These are phyloP conservation scores for Toxotes chatareus DNA, from an alignment of 2,113 vertebrate species.

Conservation along the genomic window DNA sequence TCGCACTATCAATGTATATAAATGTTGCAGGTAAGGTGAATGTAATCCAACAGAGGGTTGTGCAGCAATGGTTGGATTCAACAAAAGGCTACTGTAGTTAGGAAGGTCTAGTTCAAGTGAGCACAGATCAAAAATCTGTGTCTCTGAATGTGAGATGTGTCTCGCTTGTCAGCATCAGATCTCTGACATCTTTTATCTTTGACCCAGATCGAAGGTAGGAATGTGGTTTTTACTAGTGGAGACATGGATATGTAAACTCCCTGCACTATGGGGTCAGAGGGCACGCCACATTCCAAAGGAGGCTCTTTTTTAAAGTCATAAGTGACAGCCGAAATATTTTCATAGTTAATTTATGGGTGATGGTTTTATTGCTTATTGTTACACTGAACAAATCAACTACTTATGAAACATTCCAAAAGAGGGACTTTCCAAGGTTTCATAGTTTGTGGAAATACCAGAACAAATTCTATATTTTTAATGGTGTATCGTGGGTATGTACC, in stretches of 20 bases:
- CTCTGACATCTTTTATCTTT: constrained; percentile 72
- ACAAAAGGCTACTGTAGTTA: not conserved
- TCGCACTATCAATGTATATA: constrained; percentile 2
- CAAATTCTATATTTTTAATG: not conserved
- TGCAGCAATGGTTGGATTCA: not conserved
- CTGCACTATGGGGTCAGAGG: constrained; percentile 68
- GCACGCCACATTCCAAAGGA: constrained; percentile 69
- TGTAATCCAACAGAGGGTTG: not conserved
- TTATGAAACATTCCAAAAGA: not conserved
- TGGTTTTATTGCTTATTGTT: constrained; percentile 46
- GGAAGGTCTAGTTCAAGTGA: not conserved
- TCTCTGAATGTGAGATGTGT: constrained; percentile 39
- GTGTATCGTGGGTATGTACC: not conserved
- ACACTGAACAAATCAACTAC: constrained; percentile 22
- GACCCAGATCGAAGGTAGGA: constrained; percentile 72
- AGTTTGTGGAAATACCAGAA: not conserved
- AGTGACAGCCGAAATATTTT: constrained; percentile 61
- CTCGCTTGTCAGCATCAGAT: constrained; percentile 58
- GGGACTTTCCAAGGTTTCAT: not conserved
- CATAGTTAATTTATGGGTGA: constrained; percentile 32
- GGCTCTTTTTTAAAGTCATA: constrained; percentile 56
- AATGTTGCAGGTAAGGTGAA: not conserved
- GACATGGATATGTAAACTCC: constrained; percentile 79
- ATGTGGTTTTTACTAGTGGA: constrained; percentile 75
- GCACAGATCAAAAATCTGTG: constrained; percentile 24